These are phyloP conservation scores for Apantesis nais DNA, from an alignment of 2,888 invertebrate species.

Conservation along the genomic window DNA sequence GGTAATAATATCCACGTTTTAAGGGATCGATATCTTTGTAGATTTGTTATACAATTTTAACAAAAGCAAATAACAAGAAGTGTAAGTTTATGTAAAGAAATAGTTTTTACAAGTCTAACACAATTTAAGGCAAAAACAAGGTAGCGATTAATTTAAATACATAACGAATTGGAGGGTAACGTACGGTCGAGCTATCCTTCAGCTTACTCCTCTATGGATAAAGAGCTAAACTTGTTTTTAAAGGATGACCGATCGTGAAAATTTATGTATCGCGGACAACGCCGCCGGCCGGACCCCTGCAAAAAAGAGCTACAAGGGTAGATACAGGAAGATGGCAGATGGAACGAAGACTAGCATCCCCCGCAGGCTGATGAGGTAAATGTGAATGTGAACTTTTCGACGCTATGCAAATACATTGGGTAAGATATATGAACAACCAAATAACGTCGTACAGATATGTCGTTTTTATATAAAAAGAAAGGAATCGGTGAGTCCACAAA, in stretches of 20 bases:
- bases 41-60: neutral
- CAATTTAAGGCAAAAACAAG: slow-evolving; percentile 80
- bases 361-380: slow-evolving; percentile 84
- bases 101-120: slow-evolving; percentile 62
- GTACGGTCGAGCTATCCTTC: slow-evolving; percentile 80
- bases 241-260: slow-evolving; percentile 85
- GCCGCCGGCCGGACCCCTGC: slow-evolving; percentile 78
- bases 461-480: slow-evolving; percentile 65
- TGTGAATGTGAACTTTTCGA: slow-evolving; percentile 84
- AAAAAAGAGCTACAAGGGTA: slow-evolving; percentile 79
- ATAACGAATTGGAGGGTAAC: slow-evolving; percentile 83
- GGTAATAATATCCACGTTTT: slow-evolving; percentile 25
- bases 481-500: slow-evolving; percentile 65
- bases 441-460: slow-evolving; percentile 64
- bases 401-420: slow-evolving; percentile 82
- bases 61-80: slow-evolving; percentile 61
- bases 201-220: slow-evolving; percentile 80
- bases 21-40: neutral
- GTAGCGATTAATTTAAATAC: slow-evolving; percentile 83
- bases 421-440: slow-evolving; percentile 68
- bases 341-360: slow-evolving; percentile 83
- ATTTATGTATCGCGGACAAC: slow-evolving; percentile 83
- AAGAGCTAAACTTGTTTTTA: slow-evolving; percentile 86
- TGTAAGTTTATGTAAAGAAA: slow-evolving; percentile 57
- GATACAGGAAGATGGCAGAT: slow-evolving; percentile 83